Percentiles rank a stretch among this genome's conserved stretches.
phyloP scores from a whole-genome alignment of 2,888 invertebrate genomes.

The Aelia acuminata region DNA sequence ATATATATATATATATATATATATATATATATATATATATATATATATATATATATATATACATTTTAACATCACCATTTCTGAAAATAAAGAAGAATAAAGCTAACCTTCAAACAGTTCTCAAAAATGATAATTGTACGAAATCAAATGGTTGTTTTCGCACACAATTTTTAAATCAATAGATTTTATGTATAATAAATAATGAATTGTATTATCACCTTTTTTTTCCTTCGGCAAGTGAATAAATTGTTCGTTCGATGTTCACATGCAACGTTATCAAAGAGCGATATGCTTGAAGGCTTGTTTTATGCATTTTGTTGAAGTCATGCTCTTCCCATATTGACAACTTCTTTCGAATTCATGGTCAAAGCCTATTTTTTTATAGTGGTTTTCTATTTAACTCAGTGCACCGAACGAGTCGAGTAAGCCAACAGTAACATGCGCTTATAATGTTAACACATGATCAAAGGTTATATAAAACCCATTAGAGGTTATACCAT shows the following conservation, averaged over 20 bases:
- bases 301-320: not conserved
- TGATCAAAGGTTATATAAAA: not conserved
- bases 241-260: not conserved
- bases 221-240: not conserved
- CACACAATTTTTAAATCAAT: not conserved
- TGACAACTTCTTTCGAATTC: not conserved
- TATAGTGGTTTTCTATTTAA: not conserved
- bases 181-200: not conserved
- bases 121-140: too few relatives aligned
- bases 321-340: not conserved
- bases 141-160: too few relatives aligned
- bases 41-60: too few relatives aligned
- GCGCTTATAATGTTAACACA: not conserved
- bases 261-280: not conserved
- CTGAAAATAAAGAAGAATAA: too few relatives aligned
- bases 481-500: not conserved
- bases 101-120: too few relatives aligned
- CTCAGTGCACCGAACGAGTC: not conserved
- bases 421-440: not conserved
- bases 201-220: not conserved
- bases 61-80: too few relatives aligned
- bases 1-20: too few relatives aligned
- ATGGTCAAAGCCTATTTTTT: not conserved
- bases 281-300: not conserved
- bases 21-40: too few relatives aligned